Base-by-base conservation (phyloP, 2,888 invertebrate species). In the Leptothorax acervorum region DNA sequence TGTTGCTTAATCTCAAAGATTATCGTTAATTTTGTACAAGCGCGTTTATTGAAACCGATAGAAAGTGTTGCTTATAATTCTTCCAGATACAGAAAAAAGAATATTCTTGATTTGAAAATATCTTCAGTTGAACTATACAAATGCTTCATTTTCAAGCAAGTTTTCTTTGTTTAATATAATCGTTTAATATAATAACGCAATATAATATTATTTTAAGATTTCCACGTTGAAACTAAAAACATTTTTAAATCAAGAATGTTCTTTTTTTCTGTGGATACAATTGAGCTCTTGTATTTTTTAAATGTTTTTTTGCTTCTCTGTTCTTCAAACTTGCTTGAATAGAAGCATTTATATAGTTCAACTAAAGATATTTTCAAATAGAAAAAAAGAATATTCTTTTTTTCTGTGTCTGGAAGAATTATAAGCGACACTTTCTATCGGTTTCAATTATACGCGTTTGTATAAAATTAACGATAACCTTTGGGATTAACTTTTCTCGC, bases 1-100 rank as follows among this genome's bases (percentile, higher is more conserved):
- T 45, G 39, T 88, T 86, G 65, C 78, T 12, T 70, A 74, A 86
- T 62, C 55, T 18, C 39, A 12, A n/a, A 57, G 23, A 68, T 78
- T 45, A 68, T 78, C 28, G 23, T 15, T 42, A 35, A 55, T 66
- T 55, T 45, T 39, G 11, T 23, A 65, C 9, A 31, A 45, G 31
- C 6, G 15, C 60, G 8, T 60, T 15, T 15, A 39, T 18, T 28
- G 42, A 48, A 48, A 45, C 2, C 12, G 8, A 79, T 45, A 48
- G 71, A 71, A 45, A 62, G 35, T 3, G 8, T 60, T 8, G 3
- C 11, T 45, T 45, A 45, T 35, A 51, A n/a, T 42, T 70, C 2
- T 53, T 70, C 23, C 23, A 23, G 23, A 23, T 23, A 23, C 23
- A 23, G 23, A 23, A 23, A 23, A 23, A 23, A 23, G 23, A 23